A percentile compares a stretch with the other conserved stretches of the same genome.
Evolutionary conservation across 1,140 invertebrate genomes (phyloP).

Genomic region (Hirudo medicinalis): DNA sequence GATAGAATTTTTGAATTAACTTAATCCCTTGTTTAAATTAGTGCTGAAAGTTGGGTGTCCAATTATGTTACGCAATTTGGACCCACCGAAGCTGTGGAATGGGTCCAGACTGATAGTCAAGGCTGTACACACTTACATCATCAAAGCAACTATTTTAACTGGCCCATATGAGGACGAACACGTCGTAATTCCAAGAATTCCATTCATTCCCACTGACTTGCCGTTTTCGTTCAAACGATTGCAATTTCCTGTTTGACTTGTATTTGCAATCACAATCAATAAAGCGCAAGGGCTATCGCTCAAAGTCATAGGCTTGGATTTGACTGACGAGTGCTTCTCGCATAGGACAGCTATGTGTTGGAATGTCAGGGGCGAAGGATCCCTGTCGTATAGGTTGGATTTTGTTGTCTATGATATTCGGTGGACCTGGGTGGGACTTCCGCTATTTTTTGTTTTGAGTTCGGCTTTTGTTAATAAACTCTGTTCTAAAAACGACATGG

Average conservation of each 20-base stretch:
- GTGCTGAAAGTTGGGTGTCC: slow-evolving; percentile 33
- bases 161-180: slow-evolving; percentile 34
- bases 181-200: slow-evolving; percentile 24
- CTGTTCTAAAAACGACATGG: too few species aligned
- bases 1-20: slow-evolving; percentile 13
- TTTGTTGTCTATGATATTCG: too few species aligned
- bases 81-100: slow-evolving; percentile 28
- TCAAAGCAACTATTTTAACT: slow-evolving; percentile 40
- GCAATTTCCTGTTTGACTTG: slow-evolving; percentile 44
- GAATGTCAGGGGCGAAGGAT: too few species aligned
- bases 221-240: too few species aligned
- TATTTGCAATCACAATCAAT: slow-evolving; percentile 28
- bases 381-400: too few species aligned
- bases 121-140: slow-evolving; percentile 25
- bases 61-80: slow-evolving; percentile 29
- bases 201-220: slow-evolving; percentile 26
- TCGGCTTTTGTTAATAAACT: too few species aligned
- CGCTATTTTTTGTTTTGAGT: too few species aligned
- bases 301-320: too few species aligned
- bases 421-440: too few species aligned
- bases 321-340: too few species aligned
- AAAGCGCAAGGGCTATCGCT: too few species aligned
- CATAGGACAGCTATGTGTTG: slow-evolving; percentile 26
- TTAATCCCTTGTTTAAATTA: slow-evolving; percentile 20
- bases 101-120: slow-evolving; percentile 19